Evolutionary conservation across 2,888 invertebrate species (phyloP).

Genomic region (Argyra leucocephala): DNA sequence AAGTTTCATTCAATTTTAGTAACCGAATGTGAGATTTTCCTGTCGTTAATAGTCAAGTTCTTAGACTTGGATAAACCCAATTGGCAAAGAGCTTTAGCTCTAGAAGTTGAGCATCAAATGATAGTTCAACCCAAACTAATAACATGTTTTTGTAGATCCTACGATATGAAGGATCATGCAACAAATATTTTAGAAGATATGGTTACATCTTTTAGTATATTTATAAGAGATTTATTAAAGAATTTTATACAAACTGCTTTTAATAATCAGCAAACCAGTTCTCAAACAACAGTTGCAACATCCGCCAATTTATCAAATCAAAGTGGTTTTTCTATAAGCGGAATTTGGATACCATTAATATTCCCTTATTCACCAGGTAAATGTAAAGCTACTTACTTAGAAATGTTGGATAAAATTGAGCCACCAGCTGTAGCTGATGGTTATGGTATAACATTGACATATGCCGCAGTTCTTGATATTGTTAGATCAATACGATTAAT

Average conservation of each 20-base stretch:
- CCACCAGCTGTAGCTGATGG: slow-evolving; percentile 92
- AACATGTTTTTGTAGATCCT: slow-evolving; percentile 86
- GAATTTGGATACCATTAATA: slow-evolving; percentile 84
- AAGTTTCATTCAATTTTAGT: slow-evolving; percentile 86
- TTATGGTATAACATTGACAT: slow-evolving; percentile 92
- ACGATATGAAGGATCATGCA: slow-evolving; percentile 89
- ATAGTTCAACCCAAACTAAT: slow-evolving; percentile 75
- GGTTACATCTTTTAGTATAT: slow-evolving; percentile 84
- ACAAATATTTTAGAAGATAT: slow-evolving; percentile 92
- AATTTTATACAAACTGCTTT: neutral
- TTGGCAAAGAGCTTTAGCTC: slow-evolving; percentile 90
- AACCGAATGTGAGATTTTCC: slow-evolving; percentile 97
- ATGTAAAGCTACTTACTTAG: slow-evolving; percentile 82
- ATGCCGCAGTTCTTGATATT: slow-evolving; percentile 85
- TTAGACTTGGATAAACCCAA: slow-evolving; percentile 91
- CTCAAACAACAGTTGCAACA: slow-evolving; percentile 18
- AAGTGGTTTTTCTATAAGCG: slow-evolving; percentile 85
- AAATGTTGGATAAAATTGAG: slow-evolving; percentile 91
- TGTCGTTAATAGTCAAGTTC: slow-evolving; percentile 93
- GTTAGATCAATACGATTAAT: slow-evolving; percentile 74
- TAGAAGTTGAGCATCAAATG: slow-evolving; percentile 93
- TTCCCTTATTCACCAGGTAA: slow-evolving; percentile 75
- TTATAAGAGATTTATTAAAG: neutral
- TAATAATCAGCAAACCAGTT: neutral
- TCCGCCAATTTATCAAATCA: slow-evolving; percentile 59